phyloP scores from a whole-genome alignment of 1,140 invertebrate species.

The Drosophila lowei region DNA sequence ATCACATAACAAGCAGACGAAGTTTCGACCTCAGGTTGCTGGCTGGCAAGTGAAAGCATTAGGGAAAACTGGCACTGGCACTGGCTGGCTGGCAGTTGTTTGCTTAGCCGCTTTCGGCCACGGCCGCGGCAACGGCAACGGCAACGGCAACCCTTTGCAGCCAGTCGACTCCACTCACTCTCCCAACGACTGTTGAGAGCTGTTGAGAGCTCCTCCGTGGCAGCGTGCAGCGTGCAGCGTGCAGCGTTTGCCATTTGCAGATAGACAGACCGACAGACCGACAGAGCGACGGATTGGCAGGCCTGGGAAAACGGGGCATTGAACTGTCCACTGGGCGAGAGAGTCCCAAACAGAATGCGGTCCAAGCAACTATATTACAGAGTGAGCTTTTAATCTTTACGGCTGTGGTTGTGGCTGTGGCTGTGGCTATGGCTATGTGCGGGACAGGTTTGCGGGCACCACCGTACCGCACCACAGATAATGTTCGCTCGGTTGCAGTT shows the following conservation, averaged over 20 bases:
- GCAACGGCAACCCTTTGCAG: slow-evolving; percentile 55
- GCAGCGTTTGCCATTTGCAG: slow-evolving; percentile 59
- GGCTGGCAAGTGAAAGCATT: slow-evolving; percentile 74
- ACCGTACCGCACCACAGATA: not conserved
- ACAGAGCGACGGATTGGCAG: slow-evolving; percentile 7
- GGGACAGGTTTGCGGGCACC: slow-evolving; percentile 44
- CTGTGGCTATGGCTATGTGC: slow-evolving; percentile 1
- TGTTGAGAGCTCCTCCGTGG: slow-evolving; percentile 8
- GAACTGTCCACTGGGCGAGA: slow-evolving; percentile 35
- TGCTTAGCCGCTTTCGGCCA: slow-evolving; percentile 43
- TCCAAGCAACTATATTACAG: slow-evolving; percentile 35
- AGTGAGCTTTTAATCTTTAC: not conserved
- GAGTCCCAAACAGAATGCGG: slow-evolving; percentile 38
- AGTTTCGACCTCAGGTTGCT: slow-evolving; percentile 44
- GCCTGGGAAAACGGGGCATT: slow-evolving; percentile 52
- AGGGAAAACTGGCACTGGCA: slow-evolving; percentile 51
- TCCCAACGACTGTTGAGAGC: slow-evolving; percentile 11
- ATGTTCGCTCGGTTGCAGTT: slow-evolving; percentile 6
- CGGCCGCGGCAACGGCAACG: slow-evolving; percentile 34
- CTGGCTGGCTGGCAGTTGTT: slow-evolving; percentile 56
- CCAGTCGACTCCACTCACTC: slow-evolving; percentile 4
- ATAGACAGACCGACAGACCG: not conserved
- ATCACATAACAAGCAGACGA: slow-evolving; percentile 66
- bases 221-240: slow-evolving; percentile 22
- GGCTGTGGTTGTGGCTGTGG: too few species aligned